Evolutionary conservation across 2,113 vertebrate genomes (phyloP).

Genomic region (Heliornis fulica): DNA sequence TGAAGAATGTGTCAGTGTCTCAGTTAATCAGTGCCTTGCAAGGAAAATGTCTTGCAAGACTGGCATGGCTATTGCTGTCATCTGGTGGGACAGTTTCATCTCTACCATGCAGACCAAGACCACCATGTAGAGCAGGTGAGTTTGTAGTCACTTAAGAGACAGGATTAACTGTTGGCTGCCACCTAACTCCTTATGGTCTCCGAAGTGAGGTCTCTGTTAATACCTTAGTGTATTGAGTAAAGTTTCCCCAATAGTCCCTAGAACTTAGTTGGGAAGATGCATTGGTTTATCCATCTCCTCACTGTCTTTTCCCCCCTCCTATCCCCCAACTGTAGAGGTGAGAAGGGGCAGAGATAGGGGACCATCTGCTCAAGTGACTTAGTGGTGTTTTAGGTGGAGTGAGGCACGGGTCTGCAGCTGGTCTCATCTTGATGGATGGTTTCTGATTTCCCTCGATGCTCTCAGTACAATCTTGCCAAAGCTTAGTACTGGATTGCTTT

Average conservation of each 20-base stretch:
- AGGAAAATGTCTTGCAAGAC: not conserved
- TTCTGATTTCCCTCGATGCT: not conserved
- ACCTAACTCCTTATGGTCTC: not conserved
- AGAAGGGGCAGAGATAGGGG: not conserved
- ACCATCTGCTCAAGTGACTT: not conserved
- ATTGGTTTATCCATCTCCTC: fast-evolving
- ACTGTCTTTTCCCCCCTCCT: not conserved
- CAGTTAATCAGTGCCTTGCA: not conserved
- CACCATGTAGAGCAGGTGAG: fast-evolving
- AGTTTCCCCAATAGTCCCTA: not conserved
- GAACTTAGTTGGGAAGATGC: not conserved
- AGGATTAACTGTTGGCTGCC: not conserved
- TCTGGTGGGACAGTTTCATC: not conserved
- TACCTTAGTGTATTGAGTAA: not conserved
- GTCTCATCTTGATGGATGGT: not conserved
- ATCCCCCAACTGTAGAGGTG: not conserved
- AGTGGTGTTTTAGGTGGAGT: not conserved
- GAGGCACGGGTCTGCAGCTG: not conserved
- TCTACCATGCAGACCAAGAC: not conserved
- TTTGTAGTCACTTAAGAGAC: not conserved
- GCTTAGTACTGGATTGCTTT: not conserved
- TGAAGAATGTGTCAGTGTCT: not conserved
- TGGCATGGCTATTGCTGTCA: not conserved
- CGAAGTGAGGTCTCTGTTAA: not conserved
- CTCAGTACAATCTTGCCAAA: not conserved